Evolutionary conservation across 2,888 invertebrate genomes (phyloP), one percentile per base, ranked within the genome.

Genomic region (Cheilosia variabilis): DNA sequence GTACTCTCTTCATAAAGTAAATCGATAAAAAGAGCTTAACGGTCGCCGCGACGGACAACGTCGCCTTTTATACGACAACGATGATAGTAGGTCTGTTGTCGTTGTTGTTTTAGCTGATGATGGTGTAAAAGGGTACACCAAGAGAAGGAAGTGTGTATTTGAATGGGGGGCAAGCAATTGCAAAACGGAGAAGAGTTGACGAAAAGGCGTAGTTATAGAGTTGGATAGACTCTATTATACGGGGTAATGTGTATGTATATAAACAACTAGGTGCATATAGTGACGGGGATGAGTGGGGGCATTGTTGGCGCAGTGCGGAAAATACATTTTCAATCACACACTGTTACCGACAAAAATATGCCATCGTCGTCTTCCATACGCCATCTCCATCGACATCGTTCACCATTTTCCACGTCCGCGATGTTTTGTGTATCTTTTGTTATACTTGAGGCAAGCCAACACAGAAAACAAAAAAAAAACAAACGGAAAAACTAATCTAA

Each of bases 11-110:
- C 55, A 62, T 75, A 80, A 75, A 80, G 78, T 80, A 71, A 84
- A 80, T 84, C 84, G 84, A 84, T 84, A 80, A 76, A 82, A 79
- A 63, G 75, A 84, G 80, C 84, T 84, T 84, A 84, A 84, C 84
- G 75, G 84, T 84, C 71, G 80, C 84, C 69, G 71, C 80, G 80
- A 84, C 84, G 84, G 80, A 71, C 84, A 75, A 80, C 71, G 69
- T 84, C 80, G 84, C 71, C 65, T 84, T 80, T 84, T 80, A 73
- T 76, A 76, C 73, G 52, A 75, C 80, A 75, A 52, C 65, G 84
- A 84, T 80, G 60, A 80, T 84, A 84, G 69, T 80, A 52, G 79
- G 63, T 71, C 45, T 78, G 55, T 68, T 83, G 66, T 73, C 37
- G 62, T 53, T 66, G n/a, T 47, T 69, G 63, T 43, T 84, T 45